Evolutionary conservation across 2,113 vertebrate genomes (phyloP), one percentile per base, ranked within the genome.

Genomic region (Turdus rufiventris): DNA sequence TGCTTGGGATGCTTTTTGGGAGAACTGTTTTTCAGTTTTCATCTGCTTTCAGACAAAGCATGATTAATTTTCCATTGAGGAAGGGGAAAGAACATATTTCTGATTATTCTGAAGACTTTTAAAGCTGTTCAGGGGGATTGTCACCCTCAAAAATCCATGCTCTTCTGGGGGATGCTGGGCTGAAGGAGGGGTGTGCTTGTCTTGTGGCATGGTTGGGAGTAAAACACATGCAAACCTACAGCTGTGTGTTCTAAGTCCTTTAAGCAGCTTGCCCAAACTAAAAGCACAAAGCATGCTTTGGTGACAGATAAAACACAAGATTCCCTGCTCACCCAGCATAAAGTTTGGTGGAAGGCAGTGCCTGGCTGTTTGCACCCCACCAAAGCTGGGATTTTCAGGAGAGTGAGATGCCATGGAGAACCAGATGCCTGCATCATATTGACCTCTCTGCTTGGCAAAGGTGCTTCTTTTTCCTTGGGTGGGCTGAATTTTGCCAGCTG

Each of bases 401-500:
- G 60, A 25, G 8, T 33, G n/a, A 63, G 33, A 11, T 45, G n/a
- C 7, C 75, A 40, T 1, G 9, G 33, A 84, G 68, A 83, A 16
- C 15, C 45, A 85, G 48, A 67, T 78, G 47, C 29, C 34, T 60
- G 60, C 21, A 34, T 93, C 47, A 6, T 20, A 3, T 8, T 70
- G 74, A 88, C 54, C 67, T n/a, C 65, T 71, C 38, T 51, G 62
- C 50, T 66, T 83, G 71, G 77, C 78, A 77, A 51, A 89, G 34
- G 56, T 33, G 19, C n/a, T 50, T 79, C 45, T 60, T 82, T 82
- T 79, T 58, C 36, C 85, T 72, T 93, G 87, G 66, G 73, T 94
- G 91, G 93, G 61, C 94, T 66, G 43, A 48, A 67, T 85, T 90
- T 96, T 82, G 54, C 78, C 97, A 97, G 93, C 96, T 96, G 95